phyloP scores from a whole-genome alignment of 2,888 invertebrate genomes.

The Drosophila mimica region DNA sequence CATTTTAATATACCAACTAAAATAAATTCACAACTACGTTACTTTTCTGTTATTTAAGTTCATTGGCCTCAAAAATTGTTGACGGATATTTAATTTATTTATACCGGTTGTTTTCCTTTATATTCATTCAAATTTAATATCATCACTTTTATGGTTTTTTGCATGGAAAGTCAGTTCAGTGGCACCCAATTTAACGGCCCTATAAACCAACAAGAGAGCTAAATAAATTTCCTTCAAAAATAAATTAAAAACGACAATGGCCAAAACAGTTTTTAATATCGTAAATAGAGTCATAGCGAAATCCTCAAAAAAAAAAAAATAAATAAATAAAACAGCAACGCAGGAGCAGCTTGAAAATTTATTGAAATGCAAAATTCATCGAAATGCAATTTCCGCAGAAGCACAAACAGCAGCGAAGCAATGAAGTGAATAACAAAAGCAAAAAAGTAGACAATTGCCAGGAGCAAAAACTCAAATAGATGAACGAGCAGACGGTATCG shows the following conservation, averaged over 20 bases:
- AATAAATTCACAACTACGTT: neutral
- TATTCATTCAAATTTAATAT: slow-evolving; percentile 30
- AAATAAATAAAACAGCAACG: neutral
- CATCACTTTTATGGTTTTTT: slow-evolving; percentile 17
- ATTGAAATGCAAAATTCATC: slow-evolving; percentile 76
- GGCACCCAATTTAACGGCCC: slow-evolving; percentile 47
- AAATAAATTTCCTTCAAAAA: slow-evolving; percentile 54
- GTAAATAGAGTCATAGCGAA: slow-evolving; percentile 57
- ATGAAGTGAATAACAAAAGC: slow-evolving; percentile 43
- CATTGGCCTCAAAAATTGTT: slow-evolving; percentile 3
- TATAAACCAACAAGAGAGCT: slow-evolving; percentile 49
- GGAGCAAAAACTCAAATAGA: slow-evolving; percentile 54
- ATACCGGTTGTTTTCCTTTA: slow-evolving; percentile 2
- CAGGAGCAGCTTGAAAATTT: slow-evolving; percentile 59
- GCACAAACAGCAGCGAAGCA: slow-evolving; percentile 50
- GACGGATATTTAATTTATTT: slow-evolving; percentile 43
- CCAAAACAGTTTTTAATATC: slow-evolving; percentile 52
- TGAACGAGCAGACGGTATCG: slow-evolving; percentile 24
- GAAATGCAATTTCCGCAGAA: slow-evolving; percentile 78
- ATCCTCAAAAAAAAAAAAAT: slow-evolving; percentile 44
- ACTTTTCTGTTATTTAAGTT: neutral
- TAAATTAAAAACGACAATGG: slow-evolving; percentile 21
- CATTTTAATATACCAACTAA: neutral
- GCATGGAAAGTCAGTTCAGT: slow-evolving; percentile 14
- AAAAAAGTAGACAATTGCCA: slow-evolving; percentile 61